Evolutionary conservation across 1,140 invertebrate genomes (phyloP), one percentile per base, ranked within the genome.

Genomic region (Drosophila arawakana): DNA sequence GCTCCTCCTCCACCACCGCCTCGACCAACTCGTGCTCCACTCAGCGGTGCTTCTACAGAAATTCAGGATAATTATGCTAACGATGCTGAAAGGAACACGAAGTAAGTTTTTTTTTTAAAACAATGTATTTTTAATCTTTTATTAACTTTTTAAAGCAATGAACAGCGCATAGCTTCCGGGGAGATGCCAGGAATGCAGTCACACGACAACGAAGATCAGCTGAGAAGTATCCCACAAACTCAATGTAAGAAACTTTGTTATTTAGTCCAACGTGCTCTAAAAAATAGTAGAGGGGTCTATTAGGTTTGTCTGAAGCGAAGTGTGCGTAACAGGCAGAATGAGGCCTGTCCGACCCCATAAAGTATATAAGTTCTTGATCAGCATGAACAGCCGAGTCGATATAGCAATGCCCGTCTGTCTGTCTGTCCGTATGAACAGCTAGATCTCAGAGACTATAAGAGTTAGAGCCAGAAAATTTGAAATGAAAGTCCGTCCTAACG

Each of bases 81-180:
- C 15, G 37, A 39, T 25, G 0, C 37, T 11, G 8, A 41, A n/a
- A 57, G n/a, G 7, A 11, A 52, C 10, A 30, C 30, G n/a, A 7
- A 6, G 50, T 54, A 37, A 54, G 50, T 54, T 18, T 1, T 9
- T 18, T 1, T 9, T 1, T 54, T 4, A 7, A n/a, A 37, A 13
- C 15, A 41, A 35, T 61, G 5, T 47, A 10, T 15, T 6, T 18
- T 41, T 37, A 8, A 6, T 30, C 2, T 57, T 10, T 15, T 35
- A 9, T 39, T 9, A 37, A 58, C 46, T 11, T 25, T 15, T 34
- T 3, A 10, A 10, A 73, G 74, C 7, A 13, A 7, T 8, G 3
- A 11, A 34, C 39, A 39, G 37, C 74, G 74, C 30, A 58, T 76
- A 2, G 13, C 44, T 9, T 73, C 74, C 7, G 74, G 74, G 18